Conservation (phyloP, 2,888 invertebrate species). For the Coleophora deauratella region DNA sequence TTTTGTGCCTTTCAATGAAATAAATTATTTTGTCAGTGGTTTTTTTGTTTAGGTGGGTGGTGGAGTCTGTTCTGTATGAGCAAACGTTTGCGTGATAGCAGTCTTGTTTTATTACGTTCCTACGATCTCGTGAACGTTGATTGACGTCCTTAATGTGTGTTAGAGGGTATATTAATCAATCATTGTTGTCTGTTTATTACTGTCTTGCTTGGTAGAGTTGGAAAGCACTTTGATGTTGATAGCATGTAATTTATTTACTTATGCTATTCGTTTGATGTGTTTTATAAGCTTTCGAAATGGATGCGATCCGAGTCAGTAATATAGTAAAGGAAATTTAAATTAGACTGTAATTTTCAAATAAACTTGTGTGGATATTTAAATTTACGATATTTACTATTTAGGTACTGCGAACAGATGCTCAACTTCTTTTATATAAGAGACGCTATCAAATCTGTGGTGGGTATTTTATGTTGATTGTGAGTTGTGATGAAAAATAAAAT, state of each 20-base stretch:
- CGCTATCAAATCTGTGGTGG: conserved; percentile 9
- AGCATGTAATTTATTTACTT: conserved; percentile 39
- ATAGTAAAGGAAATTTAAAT: too few relatives aligned
- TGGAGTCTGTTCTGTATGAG: conserved; percentile 15
- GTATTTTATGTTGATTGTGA: conserved; percentile 1
- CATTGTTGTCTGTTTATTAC: conserved; percentile 51
- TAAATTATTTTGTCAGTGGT: conserved; percentile 54
- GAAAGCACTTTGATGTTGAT: conserved; percentile 42
- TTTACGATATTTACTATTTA: conserved; percentile 5
- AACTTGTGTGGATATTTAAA: neutral
- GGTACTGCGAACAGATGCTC: conserved; percentile 7
- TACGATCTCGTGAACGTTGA: conserved; percentile 37
- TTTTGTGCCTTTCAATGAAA: conserved; percentile 53
- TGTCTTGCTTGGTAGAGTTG: conserved; percentile 30
- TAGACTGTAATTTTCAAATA: too few relatives aligned
- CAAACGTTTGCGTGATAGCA: conserved; percentile 41
- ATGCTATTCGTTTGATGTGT: conserved; percentile 18
- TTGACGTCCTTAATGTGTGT: conserved; percentile 60
- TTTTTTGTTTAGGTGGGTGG: conserved; percentile 48
- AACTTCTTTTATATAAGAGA: conserved; percentile 6
- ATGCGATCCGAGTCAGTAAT: too few relatives aligned
- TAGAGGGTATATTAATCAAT: conserved; percentile 59
- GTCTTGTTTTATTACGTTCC: conserved; percentile 49
- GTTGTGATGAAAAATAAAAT: conserved; percentile 27
- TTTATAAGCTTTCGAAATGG: conserved; percentile 11